Conservation (phyloP, 1,140 invertebrate species). For the Protaetia brevitarsis region DNA sequence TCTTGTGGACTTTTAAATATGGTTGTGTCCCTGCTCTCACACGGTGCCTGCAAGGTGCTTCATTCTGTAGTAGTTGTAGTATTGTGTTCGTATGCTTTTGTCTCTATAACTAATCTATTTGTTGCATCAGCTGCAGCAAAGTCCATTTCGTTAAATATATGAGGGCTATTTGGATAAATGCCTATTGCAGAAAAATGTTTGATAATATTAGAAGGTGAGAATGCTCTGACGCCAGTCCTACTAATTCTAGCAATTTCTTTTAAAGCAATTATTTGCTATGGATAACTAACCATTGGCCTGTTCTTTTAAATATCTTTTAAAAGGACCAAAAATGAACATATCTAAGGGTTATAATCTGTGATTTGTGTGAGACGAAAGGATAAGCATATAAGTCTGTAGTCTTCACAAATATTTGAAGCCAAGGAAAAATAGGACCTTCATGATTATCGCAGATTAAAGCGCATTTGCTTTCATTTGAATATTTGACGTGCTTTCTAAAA, state of each 20-base stretch:
- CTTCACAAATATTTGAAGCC: slow-evolving; percentile 21
- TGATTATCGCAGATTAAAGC: slow-evolving; percentile 25
- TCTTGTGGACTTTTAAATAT: slow-evolving; percentile 26
- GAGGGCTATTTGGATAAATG: slow-evolving; percentile 26
- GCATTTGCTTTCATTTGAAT: slow-evolving; percentile 27
- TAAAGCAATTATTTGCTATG: no score
- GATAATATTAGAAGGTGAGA: slow-evolving; percentile 28
- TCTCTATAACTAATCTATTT: slow-evolving; percentile 22
- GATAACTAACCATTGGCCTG: no score
- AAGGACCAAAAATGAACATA: slow-evolving; percentile 40
- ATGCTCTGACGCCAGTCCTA: slow-evolving; percentile 28
- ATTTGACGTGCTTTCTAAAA: background rate
- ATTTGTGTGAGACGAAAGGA: slow-evolving; percentile 38
- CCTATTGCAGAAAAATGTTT: slow-evolving; percentile 26
- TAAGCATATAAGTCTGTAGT: slow-evolving; percentile 33
- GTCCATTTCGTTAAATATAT: slow-evolving; percentile 27
- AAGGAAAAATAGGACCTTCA: slow-evolving; percentile 12
- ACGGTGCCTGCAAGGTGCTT: background rate
- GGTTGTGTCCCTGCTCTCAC: background rate
- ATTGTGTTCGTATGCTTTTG: slow-evolving; percentile 25
- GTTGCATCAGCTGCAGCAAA: slow-evolving; percentile 25
- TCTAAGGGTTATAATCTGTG: slow-evolving; percentile 48
- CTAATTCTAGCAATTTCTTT: no score
- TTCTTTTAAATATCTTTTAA: slow-evolving; percentile 35
- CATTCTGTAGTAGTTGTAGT: slow-evolving; percentile 23